phyloP scores from a whole-genome alignment of 2,113 vertebrate species.

The Baryphthengus martii region DNA sequence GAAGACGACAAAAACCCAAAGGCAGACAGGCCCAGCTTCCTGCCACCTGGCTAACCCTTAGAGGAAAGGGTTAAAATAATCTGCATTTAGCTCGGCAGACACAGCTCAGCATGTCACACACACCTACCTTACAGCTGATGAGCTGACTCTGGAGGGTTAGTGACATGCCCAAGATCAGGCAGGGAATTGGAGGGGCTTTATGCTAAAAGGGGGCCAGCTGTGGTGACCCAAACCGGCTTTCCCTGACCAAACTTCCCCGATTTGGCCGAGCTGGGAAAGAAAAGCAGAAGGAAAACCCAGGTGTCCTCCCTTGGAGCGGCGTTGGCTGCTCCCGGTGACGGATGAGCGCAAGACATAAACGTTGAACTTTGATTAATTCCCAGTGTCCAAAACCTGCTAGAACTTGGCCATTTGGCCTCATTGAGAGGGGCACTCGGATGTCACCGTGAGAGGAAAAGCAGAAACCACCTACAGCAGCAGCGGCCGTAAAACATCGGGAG shows the following conservation, averaged over 20 bases:
- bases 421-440: slow-evolving; percentile 20
- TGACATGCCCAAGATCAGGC: background rate
- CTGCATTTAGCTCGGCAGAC: background rate
- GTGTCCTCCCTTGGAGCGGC: background rate
- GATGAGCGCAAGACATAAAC: background rate
- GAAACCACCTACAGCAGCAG: slow-evolving; percentile 18
- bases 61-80: slow-evolving; percentile 13
- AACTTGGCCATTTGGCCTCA: slow-evolving; percentile 60
- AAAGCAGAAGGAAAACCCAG: background rate
- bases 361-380: slow-evolving; percentile 61
- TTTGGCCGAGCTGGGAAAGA: background rate
- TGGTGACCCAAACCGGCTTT: background rate
- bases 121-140: background rate
- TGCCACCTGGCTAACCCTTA: background rate
- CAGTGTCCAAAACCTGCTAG: slow-evolving; percentile 26
- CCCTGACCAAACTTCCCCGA: background rate
- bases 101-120: background rate
- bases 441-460: slow-evolving; percentile 16
- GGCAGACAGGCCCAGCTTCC: background rate
- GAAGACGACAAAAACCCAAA: background rate
- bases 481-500: slow-evolving; percentile 32
- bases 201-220: slow-evolving; percentile 29
- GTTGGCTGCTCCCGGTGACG: background rate
- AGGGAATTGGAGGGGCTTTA: background rate
- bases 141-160: background rate